phyloP scores from a whole-genome alignment of 2,113 vertebrate species.

The Nothocercus nigrocapillus region DNA sequence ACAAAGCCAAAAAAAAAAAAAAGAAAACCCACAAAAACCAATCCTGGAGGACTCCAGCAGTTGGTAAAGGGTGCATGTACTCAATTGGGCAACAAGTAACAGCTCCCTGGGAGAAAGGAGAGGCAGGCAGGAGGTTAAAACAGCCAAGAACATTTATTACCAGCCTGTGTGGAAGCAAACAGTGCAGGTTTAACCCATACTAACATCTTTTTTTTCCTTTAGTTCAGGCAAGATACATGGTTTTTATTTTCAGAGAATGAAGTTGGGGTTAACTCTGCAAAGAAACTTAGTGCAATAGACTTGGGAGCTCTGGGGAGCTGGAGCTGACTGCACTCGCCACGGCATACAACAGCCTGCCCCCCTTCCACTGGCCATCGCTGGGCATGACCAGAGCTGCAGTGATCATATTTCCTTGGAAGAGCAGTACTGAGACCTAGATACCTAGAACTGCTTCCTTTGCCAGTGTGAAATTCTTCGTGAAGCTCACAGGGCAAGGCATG shows the following conservation, averaged over 20 bases:
- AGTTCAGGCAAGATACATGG: not conserved
- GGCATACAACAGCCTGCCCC: not conserved
- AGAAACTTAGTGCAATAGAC: not conserved
- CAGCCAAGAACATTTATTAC: not conserved
- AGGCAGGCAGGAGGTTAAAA: accelerated
- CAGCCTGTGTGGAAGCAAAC: not conserved
- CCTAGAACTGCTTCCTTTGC: not conserved
- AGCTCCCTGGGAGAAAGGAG: not conserved
- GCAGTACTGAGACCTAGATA: not conserved
- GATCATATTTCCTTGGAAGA: not conserved
- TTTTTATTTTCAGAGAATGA: not conserved
- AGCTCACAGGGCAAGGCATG: not conserved
- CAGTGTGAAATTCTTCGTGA: not conserved
- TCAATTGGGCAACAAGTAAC: not conserved
- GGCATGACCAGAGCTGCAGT: not conserved
- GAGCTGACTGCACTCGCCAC: not conserved
- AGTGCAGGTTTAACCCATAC: not conserved
- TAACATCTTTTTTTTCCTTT: not conserved
- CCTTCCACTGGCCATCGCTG: not conserved
- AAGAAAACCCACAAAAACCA: not conserved
- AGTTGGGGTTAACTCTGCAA: not conserved
- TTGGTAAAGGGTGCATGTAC: not conserved
- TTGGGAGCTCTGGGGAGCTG: not conserved
- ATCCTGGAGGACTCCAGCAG: not conserved
- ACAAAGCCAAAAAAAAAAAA: not conserved